Evolutionary conservation across 2,888 invertebrate genomes (phyloP).

Genomic region (Zelleria hepariella): DNA sequence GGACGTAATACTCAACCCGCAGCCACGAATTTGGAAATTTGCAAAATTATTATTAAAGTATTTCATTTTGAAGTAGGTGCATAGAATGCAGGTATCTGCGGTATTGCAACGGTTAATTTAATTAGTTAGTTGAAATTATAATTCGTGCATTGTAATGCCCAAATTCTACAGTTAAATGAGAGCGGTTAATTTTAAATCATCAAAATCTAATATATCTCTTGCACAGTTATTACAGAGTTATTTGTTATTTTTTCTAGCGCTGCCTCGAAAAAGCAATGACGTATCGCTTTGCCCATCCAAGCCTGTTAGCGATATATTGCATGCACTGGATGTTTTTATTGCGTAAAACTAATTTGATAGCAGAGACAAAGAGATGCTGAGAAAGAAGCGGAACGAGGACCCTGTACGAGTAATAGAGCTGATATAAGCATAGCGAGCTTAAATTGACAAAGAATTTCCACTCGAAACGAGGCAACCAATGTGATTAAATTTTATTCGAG

Average conservation of each 20-base stretch:
- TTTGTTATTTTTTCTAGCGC: background rate
- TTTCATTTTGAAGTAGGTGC: no score
- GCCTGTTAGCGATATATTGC: background rate
- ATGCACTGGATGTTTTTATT: background rate
- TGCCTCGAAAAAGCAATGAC: background rate
- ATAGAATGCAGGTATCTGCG: no score
- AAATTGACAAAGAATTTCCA: conserved; percentile 37
- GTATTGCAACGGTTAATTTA: no score
- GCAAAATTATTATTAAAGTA: no score
- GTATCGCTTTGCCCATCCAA: background rate
- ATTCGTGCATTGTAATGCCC: no score
- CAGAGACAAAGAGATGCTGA: conserved; percentile 8
- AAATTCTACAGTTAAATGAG: no score
- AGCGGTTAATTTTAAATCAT: no score
- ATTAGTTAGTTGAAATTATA: no score
- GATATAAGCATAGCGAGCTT: conserved; percentile 13
- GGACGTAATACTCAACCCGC: no score
- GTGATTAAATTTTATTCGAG: conserved; percentile 1
- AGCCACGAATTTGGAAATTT: no score
- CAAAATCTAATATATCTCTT: no score
- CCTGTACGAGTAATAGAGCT: background rate
- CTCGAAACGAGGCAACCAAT: background rate
- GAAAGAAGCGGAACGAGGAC: background rate
- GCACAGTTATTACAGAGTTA: no score
- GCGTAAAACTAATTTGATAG: background rate